Evolutionary conservation across 2,113 vertebrate species (phyloP).

Genomic region (Noctilio leporinus): DNA sequence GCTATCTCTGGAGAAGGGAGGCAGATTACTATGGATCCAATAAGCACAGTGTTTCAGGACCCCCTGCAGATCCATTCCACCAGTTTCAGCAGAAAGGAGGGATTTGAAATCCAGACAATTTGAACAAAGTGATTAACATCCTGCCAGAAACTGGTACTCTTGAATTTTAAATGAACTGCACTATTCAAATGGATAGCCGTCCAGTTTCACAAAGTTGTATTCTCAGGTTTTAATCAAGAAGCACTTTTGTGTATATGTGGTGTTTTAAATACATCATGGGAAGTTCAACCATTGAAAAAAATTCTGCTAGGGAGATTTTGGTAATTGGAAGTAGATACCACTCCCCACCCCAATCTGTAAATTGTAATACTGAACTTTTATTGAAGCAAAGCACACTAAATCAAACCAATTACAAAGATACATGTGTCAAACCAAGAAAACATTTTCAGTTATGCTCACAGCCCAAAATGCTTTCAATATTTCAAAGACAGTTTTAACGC

Average conservation of each 20-base stretch:
- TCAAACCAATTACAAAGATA: constrained; percentile 71
- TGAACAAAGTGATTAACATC: neutral
- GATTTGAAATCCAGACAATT: neutral
- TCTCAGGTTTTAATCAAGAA: constrained; percentile 7
- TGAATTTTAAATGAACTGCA: neutral
- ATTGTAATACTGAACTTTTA: constrained; percentile 69
- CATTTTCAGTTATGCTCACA: constrained; percentile 68
- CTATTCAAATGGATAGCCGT: neutral
- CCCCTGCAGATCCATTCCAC: constrained; percentile 2
- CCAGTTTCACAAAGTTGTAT: constrained; percentile 13
- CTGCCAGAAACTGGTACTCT: neutral
- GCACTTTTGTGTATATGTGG: neutral
- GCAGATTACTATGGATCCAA: neutral
- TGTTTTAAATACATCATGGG: constrained; percentile 14
- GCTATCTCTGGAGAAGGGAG: neutral
- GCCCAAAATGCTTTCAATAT: constrained; percentile 67
- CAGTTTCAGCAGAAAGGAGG: neutral
- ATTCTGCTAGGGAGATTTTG: constrained; percentile 18
- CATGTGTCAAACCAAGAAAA: constrained; percentile 67
- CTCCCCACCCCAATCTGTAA: constrained; percentile 70
- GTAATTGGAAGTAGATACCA: constrained; percentile 68
- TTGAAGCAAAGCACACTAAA: constrained; percentile 72
- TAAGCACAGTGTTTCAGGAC: neutral
- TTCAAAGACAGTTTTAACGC: constrained; percentile 71
- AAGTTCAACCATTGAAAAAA: neutral